Conservation (phyloP, 2,797 vertebrate species). For the Cyprinella venusta region DNA sequence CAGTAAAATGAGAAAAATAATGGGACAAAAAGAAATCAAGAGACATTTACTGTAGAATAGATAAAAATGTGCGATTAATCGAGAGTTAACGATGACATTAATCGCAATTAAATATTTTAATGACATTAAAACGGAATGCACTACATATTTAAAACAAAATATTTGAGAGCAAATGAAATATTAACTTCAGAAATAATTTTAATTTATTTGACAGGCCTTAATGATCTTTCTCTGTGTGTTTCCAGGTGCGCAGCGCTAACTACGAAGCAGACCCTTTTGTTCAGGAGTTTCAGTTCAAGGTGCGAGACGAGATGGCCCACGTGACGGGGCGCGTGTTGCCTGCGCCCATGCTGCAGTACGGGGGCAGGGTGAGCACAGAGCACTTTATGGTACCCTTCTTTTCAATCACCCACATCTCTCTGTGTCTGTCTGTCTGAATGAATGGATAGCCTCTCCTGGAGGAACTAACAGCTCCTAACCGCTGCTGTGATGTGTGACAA, state of each 20-base stretch:
- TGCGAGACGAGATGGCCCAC: conserved; percentile 98
- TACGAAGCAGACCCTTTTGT: conserved; percentile 98
- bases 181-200: neutral
- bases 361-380: conserved; percentile 94
- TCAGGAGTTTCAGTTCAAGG: conserved; percentile 98
- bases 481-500: conserved; percentile 33
- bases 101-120: too few species aligned
- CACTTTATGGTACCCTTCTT: conserved; percentile 81
- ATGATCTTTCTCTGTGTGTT: neutral
- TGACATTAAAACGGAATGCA: neutral
- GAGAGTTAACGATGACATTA: too few species aligned
- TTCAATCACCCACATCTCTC: conserved; percentile 79
- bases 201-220: neutral
- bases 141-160: neutral
- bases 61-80: too few species aligned
- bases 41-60: too few species aligned
- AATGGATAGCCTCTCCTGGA: conserved; percentile 38
- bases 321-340: conserved; percentile 98
- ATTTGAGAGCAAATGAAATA: neutral
- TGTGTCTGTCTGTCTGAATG: conserved; percentile 67
- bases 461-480: conserved; percentile 54
- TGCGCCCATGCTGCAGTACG: conserved; percentile 97
- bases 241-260: conserved; percentile 97
- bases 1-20: too few species aligned
- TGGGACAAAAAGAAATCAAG: too few species aligned